These are phyloP conservation scores for Eulithis testata DNA, from an alignment of 2,888 invertebrate genomes.

Conservation along the genomic window DNA sequence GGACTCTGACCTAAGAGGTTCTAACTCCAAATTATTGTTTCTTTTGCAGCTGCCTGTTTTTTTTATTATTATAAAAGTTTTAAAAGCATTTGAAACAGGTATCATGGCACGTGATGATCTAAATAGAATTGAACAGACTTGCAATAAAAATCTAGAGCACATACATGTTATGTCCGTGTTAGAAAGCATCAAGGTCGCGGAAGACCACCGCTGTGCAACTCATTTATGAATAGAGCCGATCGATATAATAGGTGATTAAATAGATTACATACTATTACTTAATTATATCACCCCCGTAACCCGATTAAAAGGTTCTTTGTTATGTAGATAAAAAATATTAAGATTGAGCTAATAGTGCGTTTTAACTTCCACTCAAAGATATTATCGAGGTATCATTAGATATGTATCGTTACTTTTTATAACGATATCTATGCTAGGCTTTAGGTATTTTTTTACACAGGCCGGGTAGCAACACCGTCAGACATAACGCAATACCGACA, in stretches of 20 bases:
- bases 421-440: too few species aligned
- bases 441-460: too few species aligned
- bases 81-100: too few species aligned
- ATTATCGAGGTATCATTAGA: slow-evolving; percentile 39
- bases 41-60: too few species aligned
- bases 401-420: slow-evolving; percentile 22
- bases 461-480: too few species aligned
- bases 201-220: slow-evolving; percentile 50
- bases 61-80: too few species aligned
- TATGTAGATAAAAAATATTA: slow-evolving; percentile 49
- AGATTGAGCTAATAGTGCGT: slow-evolving; percentile 33
- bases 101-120: too few species aligned
- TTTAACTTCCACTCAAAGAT: slow-evolving; percentile 35
- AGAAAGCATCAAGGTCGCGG: slow-evolving; percentile 52
- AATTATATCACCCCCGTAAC: slow-evolving; percentile 50
- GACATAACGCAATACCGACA: too few species aligned
- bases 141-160: slow-evolving; percentile 15
- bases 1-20: too few species aligned
- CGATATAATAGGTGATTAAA: slow-evolving; percentile 39
- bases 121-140: slow-evolving; percentile 2
- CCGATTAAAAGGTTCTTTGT: slow-evolving; percentile 60
- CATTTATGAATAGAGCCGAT: slow-evolving; percentile 32
- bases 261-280: slow-evolving; percentile 48
- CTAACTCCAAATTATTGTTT: too few species aligned
- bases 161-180: slow-evolving; percentile 28